Evolutionary conservation across 2,797 vertebrate genomes (phyloP), one percentile per base, ranked within the genome.

Genomic region (Micropoecilia bifurca): DNA sequence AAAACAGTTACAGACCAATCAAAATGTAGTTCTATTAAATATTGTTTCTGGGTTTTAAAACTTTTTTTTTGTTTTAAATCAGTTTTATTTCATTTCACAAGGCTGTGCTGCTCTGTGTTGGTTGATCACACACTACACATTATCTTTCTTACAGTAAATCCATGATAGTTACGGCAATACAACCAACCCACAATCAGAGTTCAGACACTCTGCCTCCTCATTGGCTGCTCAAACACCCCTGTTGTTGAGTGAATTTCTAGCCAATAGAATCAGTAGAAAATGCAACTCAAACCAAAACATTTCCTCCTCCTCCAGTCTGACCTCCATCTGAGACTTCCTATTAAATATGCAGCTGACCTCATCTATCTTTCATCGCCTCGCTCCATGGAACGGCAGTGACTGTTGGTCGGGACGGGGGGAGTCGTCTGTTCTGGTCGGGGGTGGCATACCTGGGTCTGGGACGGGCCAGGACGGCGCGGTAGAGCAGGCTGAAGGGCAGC

Each of bases 401-500:
- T 18, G 57, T 53, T 33, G 43, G 43, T 39, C 5, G 4, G 30
- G 25, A 1, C 0, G 0, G 55, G 25, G 12, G 57, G 9, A 22
- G 4, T 41, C 41, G 25, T 66, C 47, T n/a, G 63, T 30, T 41
- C 5, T 43, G 18, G 41, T 45, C 39, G 3, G 7, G 13, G 9
- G 30, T 30, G 2, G 10, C 0, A 33, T 96, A 99, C 98, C 97
- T 98, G 82, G 92, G 88, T 88, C 96, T 97, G 22, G 95, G 93
- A 0, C 98, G 96, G 13, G 95, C 93, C 57, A 99, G 92, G 46
- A 99, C 95, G 79, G 96, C 97, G 1, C 98, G 95, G 91, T 99
- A 99, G 6, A 99, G 96, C 86, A 97, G 95, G 90, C 97, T 98
- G 78, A 97, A 97, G 53, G 98, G 96, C 76, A 98, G 96, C 0